These are phyloP conservation scores for Cotesia glomerata DNA, from an alignment of 1,140 invertebrate genomes.

Conservation along the genomic window DNA sequence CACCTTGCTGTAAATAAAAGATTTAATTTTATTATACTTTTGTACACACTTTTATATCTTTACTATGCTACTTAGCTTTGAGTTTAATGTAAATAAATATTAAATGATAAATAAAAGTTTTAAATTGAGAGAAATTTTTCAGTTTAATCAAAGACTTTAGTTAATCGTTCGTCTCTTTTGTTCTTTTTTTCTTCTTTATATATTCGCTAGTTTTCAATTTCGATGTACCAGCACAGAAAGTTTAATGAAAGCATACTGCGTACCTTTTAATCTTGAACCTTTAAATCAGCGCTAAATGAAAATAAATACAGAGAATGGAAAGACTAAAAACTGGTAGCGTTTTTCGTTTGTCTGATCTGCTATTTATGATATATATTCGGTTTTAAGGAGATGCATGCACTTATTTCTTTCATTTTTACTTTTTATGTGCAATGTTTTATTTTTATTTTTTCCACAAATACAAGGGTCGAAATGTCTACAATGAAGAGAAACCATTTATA, in stretches of 20 bases:
- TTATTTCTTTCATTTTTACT: constrained; percentile 7
- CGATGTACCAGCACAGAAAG: too few relatives aligned
- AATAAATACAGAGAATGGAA: constrained; percentile 25
- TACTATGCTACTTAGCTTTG: too few relatives aligned
- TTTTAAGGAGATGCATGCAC: constrained; percentile 41
- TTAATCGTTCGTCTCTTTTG: too few relatives aligned
- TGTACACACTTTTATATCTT: neutral
- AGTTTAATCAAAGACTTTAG: too few relatives aligned
- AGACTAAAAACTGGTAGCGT: constrained; percentile 27
- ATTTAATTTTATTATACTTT: neutral
- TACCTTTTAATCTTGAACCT: too few relatives aligned
- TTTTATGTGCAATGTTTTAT: constrained; percentile 6
- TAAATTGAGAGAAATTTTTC: too few relatives aligned
- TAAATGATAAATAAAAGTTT: too few relatives aligned
- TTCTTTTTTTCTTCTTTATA: too few relatives aligned
- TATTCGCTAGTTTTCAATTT: too few relatives aligned
- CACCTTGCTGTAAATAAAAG: neutral
- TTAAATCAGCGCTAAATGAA: too few relatives aligned
- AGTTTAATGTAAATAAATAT: too few relatives aligned
- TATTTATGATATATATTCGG: constrained; percentile 45
- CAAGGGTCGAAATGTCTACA: constrained; percentile 24
- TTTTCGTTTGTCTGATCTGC: constrained; percentile 29
- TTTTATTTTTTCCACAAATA: constrained; percentile 30
- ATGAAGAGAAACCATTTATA: constrained; percentile 42
- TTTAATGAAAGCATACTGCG: too few relatives aligned